Evolutionary conservation across 35 echinoderm and acorn worm species (phyloP).

Genomic region (Amphiura filiformis): DNA sequence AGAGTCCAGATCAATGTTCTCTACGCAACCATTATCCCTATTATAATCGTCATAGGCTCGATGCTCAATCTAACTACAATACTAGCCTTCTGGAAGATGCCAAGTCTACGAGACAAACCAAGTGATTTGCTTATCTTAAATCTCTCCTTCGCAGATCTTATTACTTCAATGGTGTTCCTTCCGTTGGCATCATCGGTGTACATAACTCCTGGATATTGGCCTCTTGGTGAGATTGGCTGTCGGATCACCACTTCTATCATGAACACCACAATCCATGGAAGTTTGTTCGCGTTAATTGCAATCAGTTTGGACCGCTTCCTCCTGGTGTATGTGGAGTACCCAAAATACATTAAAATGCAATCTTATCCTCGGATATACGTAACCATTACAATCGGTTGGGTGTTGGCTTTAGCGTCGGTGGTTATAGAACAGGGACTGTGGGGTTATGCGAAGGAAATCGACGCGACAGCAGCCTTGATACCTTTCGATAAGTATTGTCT

Average conservation of each 20-base stretch:
- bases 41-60: neutral
- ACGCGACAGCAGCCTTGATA: too few relatives aligned
- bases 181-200: neutral
- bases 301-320: constrained; percentile 24
- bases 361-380: neutral
- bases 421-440: neutral
- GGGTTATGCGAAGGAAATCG: neutral
- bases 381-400: neutral
- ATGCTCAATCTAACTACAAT: neutral
- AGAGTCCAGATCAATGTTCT: neutral
- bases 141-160: neutral
- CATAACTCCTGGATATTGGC: constrained; percentile 17
- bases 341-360: neutral
- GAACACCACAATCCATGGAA: neutral
- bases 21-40: neutral
- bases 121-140: constrained; percentile 10
- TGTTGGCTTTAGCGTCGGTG: neutral
- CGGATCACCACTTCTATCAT: too few relatives aligned
- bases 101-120: constrained; percentile 5
- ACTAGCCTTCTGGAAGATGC: neutral
- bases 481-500: neutral
- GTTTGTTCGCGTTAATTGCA: neutral
- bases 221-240: neutral
- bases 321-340: constrained; percentile 27
- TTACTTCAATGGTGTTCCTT: neutral